phyloP scores from a whole-genome alignment of 1,140 invertebrate species.

The Rhysida immarginata region DNA sequence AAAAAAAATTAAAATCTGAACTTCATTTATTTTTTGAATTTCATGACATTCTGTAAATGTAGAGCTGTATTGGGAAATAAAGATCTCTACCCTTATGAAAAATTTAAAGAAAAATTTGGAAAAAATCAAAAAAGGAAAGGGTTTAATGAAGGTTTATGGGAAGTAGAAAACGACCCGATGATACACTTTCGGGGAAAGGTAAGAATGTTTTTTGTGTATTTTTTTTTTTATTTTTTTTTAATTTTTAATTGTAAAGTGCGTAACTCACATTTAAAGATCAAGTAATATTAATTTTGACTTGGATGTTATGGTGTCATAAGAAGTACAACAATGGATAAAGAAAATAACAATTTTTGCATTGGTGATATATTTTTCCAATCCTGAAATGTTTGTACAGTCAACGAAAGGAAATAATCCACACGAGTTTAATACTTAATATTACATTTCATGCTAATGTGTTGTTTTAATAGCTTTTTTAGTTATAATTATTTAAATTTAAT shows the following conservation, averaged over 20 bases:
- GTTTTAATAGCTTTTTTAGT: too few species aligned
- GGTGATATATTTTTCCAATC: too few species aligned
- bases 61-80: conserved; percentile 35
- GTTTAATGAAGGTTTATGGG: conserved; percentile 49
- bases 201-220: background rate
- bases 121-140: conserved; percentile 43
- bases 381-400: too few species aligned
- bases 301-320: too few species aligned
- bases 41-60: conserved; percentile 15
- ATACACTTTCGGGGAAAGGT: conserved; percentile 17
- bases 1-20: background rate
- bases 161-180: conserved; percentile 41
- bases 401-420: too few species aligned
- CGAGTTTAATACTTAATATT: too few species aligned
- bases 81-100: conserved; percentile 37
- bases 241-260: background rate
- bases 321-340: too few species aligned
- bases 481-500: too few species aligned
- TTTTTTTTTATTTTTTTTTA: conserved; percentile 4
- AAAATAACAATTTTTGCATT: too few species aligned
- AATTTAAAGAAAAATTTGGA: conserved; percentile 47
- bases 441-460: too few species aligned
- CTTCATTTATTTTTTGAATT: background rate
- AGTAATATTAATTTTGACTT: too few species aligned
- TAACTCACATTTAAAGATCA: background rate